These are phyloP conservation scores for Gisinianus flammeolus DNA, from an alignment of 2,888 invertebrate species.

Conservation along the genomic window DNA sequence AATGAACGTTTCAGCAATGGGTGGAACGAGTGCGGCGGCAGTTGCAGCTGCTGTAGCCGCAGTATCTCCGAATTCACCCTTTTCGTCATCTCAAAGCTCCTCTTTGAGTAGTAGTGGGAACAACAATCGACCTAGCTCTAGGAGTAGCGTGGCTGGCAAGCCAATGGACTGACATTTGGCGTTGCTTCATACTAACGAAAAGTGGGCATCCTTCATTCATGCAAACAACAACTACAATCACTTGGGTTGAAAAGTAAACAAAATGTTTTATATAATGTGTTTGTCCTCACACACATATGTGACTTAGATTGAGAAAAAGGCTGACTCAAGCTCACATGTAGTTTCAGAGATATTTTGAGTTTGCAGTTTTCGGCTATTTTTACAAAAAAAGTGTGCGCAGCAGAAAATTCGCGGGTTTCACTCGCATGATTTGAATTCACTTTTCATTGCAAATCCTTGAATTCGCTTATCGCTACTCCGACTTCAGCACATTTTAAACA, in stretches of 20 bases:
- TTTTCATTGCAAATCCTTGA: no score
- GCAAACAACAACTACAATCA: slow-evolving; percentile 58
- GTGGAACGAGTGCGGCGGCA: slow-evolving; percentile 50
- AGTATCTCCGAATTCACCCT: slow-evolving; percentile 48
- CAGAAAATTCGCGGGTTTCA: no score
- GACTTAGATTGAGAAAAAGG: no score
- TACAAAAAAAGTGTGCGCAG: no score
- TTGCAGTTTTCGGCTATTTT: no score
- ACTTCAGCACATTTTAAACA: no score
- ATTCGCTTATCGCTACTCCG: no score
- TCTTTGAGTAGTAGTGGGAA: slow-evolving; percentile 44
- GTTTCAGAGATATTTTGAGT: no score
- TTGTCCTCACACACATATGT: slow-evolving; percentile 3
- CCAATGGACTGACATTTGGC: slow-evolving; percentile 59
- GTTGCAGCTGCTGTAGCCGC: slow-evolving; percentile 48
- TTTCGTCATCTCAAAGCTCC: slow-evolving; percentile 54
- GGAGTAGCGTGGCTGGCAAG: slow-evolving; percentile 56
- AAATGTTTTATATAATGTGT: no score
- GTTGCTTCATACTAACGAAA: slow-evolving; percentile 56
- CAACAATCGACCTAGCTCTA: slow-evolving; percentile 57
- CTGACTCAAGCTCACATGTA: no score
- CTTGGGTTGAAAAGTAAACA: slow-evolving; percentile 50
- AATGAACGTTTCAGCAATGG: slow-evolving; percentile 43
- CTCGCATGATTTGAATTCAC: no score
- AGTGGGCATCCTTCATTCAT: slow-evolving; percentile 59